phyloP scores from a whole-genome alignment of 2,797 vertebrate species.

The Cynopterus sphinx region DNA sequence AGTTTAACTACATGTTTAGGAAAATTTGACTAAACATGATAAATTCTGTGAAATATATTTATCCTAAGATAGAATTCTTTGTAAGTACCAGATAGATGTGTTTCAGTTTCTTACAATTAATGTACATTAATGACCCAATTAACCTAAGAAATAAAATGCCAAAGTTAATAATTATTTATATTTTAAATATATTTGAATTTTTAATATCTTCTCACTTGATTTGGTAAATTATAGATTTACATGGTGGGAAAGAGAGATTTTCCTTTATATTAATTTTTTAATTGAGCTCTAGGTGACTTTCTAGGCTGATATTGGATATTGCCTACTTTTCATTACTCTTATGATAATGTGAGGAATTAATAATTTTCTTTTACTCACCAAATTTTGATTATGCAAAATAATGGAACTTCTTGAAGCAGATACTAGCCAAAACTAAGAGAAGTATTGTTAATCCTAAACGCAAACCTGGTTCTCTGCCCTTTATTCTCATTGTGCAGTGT shows the following conservation, averaged over 20 bases:
- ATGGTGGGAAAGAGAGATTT: not conserved
- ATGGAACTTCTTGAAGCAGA: constrained; percentile 32
- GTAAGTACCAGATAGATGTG: not conserved
- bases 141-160: constrained; percentile 4
- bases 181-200: not conserved
- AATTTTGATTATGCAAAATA: constrained; percentile 42
- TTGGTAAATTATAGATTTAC: not conserved
- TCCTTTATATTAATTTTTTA: constrained; percentile 30
- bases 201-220: not conserved
- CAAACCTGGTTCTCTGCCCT: not conserved
- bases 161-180: not conserved
- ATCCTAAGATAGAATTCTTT: constrained; percentile 27
- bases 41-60: constrained; percentile 35
- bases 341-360: not conserved
- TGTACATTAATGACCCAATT: not conserved
- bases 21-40: not conserved
- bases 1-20: not conserved
- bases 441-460: not conserved
- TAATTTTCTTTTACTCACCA: constrained; percentile 43
- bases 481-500: not conserved
- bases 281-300: constrained; percentile 2
- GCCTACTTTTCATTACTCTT: constrained; percentile 36
- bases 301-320: not conserved
- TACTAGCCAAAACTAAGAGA: not conserved
- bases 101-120: constrained; percentile 19